Base-by-base conservation (phyloP, 1,140 invertebrate genomes). In the Magallana angulata region DNA sequence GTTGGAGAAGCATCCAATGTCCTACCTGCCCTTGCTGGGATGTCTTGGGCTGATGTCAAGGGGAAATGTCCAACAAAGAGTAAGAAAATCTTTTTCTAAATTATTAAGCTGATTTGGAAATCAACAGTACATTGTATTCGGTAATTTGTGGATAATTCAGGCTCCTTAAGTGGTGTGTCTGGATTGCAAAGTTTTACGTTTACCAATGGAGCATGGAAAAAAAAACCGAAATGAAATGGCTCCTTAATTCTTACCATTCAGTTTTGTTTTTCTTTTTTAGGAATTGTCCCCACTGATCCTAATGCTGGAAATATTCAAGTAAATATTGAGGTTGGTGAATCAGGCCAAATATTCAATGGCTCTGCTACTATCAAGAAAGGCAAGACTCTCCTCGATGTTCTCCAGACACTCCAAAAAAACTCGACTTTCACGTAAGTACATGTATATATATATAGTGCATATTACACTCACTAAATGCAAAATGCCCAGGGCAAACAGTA, bases 11-110 rank as follows among this genome's bases (percentile, higher is more conserved):
- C 57, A 1, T 57, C 48, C 30, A 16, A 58, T 12, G 24, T 84
- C 18, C 18, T 84, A 58, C 57, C 82, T 14, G 82, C 82, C 58
- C 82, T 84, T 12, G 58, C 57, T 24, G 36, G 7, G 36, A 58
- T 57, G 24, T 84, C 82, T 12, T 84, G 9, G 24, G 82, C 36
- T 4, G 58, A 84, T 14, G 24, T 60, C 58, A 58, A 60, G 60
- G 58, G 57, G 16, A 60, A 59, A 57, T 84, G 82, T 58, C 30
- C 57, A 0, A 16, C 48, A 16, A 30, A 59, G 57, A 59, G 82
- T 84, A 84, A 60, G 57, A 59, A 59, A 48, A 48, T 48, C 36
- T 3, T 1, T 48, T 48, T 48, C 36, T 48, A 48, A 48, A 48
- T 48, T 48, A 5, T 4, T 48, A 48, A 48, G 36, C 36, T 48